Conservation (phyloP, 2,113 vertebrate species). For the Rhinoderma darwinii region DNA sequence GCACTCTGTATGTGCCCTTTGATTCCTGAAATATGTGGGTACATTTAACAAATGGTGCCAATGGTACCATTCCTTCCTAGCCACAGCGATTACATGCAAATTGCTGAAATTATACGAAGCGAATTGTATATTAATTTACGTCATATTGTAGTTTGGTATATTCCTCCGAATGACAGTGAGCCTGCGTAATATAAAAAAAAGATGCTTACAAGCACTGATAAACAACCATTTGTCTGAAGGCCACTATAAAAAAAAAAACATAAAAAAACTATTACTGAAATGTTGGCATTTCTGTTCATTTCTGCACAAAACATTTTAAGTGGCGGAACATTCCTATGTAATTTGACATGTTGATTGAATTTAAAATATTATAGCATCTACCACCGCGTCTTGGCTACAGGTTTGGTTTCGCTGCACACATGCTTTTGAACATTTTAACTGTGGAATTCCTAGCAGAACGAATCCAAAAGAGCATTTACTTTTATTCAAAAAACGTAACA, state of each 20-base stretch:
- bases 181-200: background rate
- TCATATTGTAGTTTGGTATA: too few relatives aligned
- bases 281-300: background rate
- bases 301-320: background rate
- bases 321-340: constrained; percentile 39
- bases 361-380: background rate
- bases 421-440: background rate
- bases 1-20: too few relatives aligned
- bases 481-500: background rate
- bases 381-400: constrained; percentile 27
- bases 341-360: constrained; percentile 30
- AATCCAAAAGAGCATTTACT: constrained; percentile 17
- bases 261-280: background rate
- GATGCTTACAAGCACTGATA: background rate
- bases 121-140: too few relatives aligned
- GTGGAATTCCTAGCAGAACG: background rate
- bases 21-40: too few relatives aligned
- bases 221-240: background rate
- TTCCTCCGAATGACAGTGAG: too few relatives aligned
- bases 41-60: too few relatives aligned
- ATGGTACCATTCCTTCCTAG: too few relatives aligned
- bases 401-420: background rate
- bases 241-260: background rate
- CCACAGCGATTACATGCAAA: too few relatives aligned
- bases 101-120: too few relatives aligned